These are phyloP conservation scores for Rhinichthys klamathensis DNA, from an alignment of 2,113 vertebrate species.

Conservation along the genomic window DNA sequence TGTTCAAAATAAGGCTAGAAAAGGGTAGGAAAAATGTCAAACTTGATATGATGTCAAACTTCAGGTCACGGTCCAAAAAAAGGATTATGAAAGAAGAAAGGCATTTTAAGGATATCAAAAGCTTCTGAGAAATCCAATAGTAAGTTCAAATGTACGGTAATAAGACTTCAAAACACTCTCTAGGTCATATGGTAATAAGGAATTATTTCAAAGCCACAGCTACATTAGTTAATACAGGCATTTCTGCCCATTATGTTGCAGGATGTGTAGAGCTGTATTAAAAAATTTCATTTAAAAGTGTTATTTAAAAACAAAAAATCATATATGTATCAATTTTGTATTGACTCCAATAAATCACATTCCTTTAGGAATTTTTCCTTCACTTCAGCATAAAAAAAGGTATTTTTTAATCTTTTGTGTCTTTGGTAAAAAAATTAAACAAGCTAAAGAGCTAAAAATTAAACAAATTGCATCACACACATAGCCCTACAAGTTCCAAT, in stretches of 20 bases:
- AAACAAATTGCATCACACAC: background rate
- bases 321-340: too few species aligned
- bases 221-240: background rate
- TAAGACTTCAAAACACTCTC: background rate
- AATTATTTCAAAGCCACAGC: background rate
- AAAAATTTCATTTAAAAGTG: too few species aligned
- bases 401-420: background rate
- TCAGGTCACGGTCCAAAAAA: background rate
- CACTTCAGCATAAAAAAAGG: too few species aligned
- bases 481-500: background rate
- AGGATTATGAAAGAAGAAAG: background rate
- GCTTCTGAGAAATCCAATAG: background rate
- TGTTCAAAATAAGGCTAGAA: slow-evolving; percentile 28
- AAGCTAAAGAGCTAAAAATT: background rate
- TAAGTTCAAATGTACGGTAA: background rate
- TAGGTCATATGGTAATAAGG: background rate
- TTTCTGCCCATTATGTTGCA: background rate
- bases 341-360: too few species aligned
- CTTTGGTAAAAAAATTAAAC: background rate
- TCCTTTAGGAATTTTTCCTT: too few species aligned
- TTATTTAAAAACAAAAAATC: too few species aligned
- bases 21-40: slow-evolving; percentile 21
- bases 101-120: background rate
- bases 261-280: background rate
- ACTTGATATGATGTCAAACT: slow-evolving; percentile 26